Base-by-base conservation (phyloP, 1,140 invertebrate genomes). In the Watersipora subatra region DNA sequence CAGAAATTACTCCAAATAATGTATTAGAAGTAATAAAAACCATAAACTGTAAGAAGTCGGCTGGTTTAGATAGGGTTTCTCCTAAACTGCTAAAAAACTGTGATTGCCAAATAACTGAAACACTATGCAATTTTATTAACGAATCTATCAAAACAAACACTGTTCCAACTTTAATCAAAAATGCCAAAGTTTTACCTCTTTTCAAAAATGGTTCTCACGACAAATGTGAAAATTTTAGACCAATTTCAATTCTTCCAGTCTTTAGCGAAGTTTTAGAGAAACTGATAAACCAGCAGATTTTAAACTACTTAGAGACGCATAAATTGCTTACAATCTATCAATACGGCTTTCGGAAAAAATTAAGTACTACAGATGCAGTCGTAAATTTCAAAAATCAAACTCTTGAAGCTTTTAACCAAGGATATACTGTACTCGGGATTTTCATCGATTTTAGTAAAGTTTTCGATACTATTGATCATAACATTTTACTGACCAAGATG, bases 401-500 rank as follows among this genome's bases (percentile, higher is more conserved):
- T 7, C 34, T 46, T n/a, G 34, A 46, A 46, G 34, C 34, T 46
- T 46, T 46, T 46, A 46, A 46, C 34, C 7, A 46, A 12, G 34
- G 34, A 46, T 12, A 46, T 46, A 12, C 7, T n/a, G 34, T 46
- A 12, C 34, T 46, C 34, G 34, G 34, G n/a, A 46, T 46, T 46
- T 46, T 46, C n/a, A 46, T 46, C 7, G 34, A 46, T 46, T 46
- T 46, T 46, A 46, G 34, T 46, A 67, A 67, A 59, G 66, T 64
- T 25, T 67, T 67, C 28, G 66, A 67, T 29, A 61, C n/a, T 19
- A 62, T 67, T 20, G 27, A 64, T n/a, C 66, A 67, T 57, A 46
- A 64, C 7, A 26, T 26, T 20, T 46, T 67, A 24, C 30, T 66
- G n/a, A 19, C 30, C n/a, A 67, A 67, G 34, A n/a, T 67, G 26